phyloP scores from a whole-genome alignment of 2,797 vertebrate genomes.

The Paramormyrops hopkinsi region DNA sequence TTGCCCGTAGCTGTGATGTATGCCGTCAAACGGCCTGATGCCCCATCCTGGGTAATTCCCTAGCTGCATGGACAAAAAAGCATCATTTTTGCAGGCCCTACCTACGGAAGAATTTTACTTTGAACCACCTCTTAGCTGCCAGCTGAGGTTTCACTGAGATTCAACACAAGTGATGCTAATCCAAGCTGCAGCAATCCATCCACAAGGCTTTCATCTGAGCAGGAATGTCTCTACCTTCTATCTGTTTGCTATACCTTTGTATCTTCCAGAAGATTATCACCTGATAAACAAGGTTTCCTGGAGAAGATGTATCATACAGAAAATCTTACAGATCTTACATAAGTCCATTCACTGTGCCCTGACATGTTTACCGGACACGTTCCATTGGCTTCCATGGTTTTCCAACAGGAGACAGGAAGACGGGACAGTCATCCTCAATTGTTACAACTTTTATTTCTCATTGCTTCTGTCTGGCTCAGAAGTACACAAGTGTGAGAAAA shows the following conservation, averaged over 20 bases:
- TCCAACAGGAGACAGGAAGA: background rate
- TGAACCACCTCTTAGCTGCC: background rate
- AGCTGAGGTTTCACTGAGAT: background rate
- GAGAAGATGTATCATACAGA: background rate
- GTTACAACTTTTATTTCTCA: background rate
- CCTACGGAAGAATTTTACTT: background rate
- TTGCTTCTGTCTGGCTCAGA: background rate
- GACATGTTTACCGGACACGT: background rate
- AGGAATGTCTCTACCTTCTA: background rate
- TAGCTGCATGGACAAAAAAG: background rate
- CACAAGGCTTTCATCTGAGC: background rate
- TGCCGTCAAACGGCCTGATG: background rate
- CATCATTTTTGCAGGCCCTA: background rate
- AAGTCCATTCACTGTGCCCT: background rate
- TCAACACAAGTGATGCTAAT: background rate
- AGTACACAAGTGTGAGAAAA: background rate
- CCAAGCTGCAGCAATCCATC: background rate
- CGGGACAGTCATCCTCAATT: background rate
- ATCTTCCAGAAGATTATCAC: background rate
- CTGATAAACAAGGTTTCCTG: background rate
- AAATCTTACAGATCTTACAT: background rate
- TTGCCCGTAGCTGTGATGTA: background rate
- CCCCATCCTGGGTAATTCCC: background rate
- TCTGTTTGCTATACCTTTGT: background rate
- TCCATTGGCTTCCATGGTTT: background rate